Evolutionary conservation across 2,888 invertebrate species (phyloP).

Genomic region (Melanophora roralis): DNA sequence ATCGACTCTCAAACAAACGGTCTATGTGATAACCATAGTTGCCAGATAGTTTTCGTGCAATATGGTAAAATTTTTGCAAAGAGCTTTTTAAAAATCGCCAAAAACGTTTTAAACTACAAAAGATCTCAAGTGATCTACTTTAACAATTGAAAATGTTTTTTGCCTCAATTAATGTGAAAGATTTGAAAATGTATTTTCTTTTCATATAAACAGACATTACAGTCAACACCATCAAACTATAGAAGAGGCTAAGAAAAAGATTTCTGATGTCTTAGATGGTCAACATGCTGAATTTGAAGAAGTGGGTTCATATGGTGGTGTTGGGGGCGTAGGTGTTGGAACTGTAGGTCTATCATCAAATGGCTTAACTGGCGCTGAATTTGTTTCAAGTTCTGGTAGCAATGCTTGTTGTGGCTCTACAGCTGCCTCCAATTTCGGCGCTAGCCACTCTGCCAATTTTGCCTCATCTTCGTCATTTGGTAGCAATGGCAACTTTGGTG

Average conservation of each 20-base stretch:
- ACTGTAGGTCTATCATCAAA: constrained; percentile 65
- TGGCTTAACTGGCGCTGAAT: constrained; percentile 49
- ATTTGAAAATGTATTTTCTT: background rate
- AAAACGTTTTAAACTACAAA: no score
- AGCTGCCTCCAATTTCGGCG: constrained; percentile 45
- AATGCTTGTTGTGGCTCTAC: constrained; percentile 15
- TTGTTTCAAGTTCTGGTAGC: constrained; percentile 13
- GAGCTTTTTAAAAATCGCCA: no score
- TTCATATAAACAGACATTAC: constrained; percentile 75
- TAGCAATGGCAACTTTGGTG: constrained; percentile 59
- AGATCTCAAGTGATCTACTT: no score
- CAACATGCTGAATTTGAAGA: constrained; percentile 67
- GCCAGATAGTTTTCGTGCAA: no score
- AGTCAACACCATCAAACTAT: constrained; percentile 73
- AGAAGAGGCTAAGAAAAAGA: constrained; percentile 71
- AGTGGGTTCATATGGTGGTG: constrained; percentile 68
- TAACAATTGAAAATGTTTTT: background rate
- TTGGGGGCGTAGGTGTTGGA: constrained; percentile 67
- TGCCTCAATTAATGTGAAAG: background rate
- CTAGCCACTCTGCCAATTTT: constrained; percentile 66
- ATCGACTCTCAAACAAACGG: no score
- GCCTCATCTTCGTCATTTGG: constrained; percentile 64
- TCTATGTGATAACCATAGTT: no score
- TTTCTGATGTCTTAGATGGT: constrained; percentile 61
- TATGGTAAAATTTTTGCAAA: no score